Evolutionary conservation across 2,888 invertebrate genomes (phyloP).

Genomic region (Nemapogon koenigi): DNA sequence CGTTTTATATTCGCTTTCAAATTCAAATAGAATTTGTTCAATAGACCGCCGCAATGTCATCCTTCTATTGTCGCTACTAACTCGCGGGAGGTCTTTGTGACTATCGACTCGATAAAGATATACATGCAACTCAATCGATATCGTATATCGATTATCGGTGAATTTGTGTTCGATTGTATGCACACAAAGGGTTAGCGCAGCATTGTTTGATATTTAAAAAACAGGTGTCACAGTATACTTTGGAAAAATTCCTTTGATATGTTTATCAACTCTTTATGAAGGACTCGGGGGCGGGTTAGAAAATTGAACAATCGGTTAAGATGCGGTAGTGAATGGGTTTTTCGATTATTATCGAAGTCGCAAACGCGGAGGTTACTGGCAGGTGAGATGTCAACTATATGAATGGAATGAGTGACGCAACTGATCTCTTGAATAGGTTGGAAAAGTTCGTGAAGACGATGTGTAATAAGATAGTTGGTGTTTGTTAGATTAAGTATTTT

Average conservation of each 20-base stretch:
- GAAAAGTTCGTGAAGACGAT: slow-evolving; percentile 23
- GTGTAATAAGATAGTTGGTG: slow-evolving; percentile 32
- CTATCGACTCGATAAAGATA: slow-evolving; percentile 29
- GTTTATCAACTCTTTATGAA: slow-evolving; percentile 57
- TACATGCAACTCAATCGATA: slow-evolving; percentile 29
- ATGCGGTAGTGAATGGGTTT: slow-evolving; percentile 40
- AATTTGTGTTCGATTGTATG: slow-evolving; percentile 41
- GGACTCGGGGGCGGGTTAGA: slow-evolving; percentile 38
- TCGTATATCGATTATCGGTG: slow-evolving; percentile 53
- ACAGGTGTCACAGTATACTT: slow-evolving; percentile 38
- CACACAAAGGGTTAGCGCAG: slow-evolving; percentile 34
- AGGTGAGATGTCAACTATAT: slow-evolving; percentile 57
- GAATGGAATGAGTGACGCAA: slow-evolving; percentile 38
- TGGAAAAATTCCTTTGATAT: slow-evolving; percentile 50
- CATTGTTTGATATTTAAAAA: slow-evolving; percentile 39
- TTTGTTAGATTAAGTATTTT: too few species aligned
- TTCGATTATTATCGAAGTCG: slow-evolving; percentile 44
- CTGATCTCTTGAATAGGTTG: slow-evolving; percentile 23
- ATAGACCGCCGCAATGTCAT: slow-evolving; percentile 8
- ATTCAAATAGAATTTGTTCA: not conserved
- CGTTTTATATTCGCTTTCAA: slow-evolving; percentile 4
- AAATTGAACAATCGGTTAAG: slow-evolving; percentile 34
- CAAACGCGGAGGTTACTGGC: slow-evolving; percentile 45
- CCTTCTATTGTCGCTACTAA: slow-evolving; percentile 23
- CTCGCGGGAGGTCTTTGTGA: slow-evolving; percentile 45